A percentile compares a stretch with the other conserved stretches of the same genome.
Conservation (phyloP, 2,888 invertebrate genomes). For the Luperina testacea region DNA sequence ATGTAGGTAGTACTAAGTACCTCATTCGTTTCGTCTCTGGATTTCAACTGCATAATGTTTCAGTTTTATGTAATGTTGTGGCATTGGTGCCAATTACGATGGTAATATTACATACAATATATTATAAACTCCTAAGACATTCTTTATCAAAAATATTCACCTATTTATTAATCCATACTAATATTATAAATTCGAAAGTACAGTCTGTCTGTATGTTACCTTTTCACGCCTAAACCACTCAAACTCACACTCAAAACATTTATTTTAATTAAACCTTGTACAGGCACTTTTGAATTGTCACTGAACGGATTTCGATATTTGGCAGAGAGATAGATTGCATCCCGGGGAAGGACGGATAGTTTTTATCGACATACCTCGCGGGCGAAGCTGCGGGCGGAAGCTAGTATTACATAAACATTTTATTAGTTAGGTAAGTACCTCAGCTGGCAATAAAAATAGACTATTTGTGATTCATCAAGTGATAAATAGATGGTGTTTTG, state of each 20-base stretch:
- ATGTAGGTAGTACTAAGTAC: neutral
- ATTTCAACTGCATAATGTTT: slow-evolving; percentile 37
- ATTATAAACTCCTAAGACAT: slow-evolving; percentile 17
- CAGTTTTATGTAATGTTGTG: slow-evolving; percentile 54
- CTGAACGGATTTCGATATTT: too few species aligned
- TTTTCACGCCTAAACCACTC: too few species aligned
- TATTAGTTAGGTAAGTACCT: slow-evolving; percentile 8
- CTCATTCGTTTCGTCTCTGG: slow-evolving; percentile 9
- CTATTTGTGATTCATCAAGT: slow-evolving; percentile 35
- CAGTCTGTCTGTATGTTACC: too few species aligned
- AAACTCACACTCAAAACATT: too few species aligned
- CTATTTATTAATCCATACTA: neutral
- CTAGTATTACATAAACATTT: neutral
- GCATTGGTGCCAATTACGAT: slow-evolving; percentile 48
- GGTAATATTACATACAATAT: slow-evolving; percentile 17
- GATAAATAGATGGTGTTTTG: slow-evolving; percentile 31
- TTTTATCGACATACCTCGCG: too few species aligned
- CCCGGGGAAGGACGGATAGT: too few species aligned
- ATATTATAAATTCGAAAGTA: too few species aligned
- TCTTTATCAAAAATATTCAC: slow-evolving; percentile 15
- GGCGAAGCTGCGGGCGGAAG: too few species aligned
- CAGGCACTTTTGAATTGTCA: too few species aligned
- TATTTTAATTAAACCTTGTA: too few species aligned
- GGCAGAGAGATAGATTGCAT: too few species aligned
- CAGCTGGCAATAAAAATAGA: slow-evolving; percentile 13